These are phyloP conservation scores for Heliconius melpomene DNA, from an alignment of 1,140 invertebrate genomes.

Conservation along the genomic window DNA sequence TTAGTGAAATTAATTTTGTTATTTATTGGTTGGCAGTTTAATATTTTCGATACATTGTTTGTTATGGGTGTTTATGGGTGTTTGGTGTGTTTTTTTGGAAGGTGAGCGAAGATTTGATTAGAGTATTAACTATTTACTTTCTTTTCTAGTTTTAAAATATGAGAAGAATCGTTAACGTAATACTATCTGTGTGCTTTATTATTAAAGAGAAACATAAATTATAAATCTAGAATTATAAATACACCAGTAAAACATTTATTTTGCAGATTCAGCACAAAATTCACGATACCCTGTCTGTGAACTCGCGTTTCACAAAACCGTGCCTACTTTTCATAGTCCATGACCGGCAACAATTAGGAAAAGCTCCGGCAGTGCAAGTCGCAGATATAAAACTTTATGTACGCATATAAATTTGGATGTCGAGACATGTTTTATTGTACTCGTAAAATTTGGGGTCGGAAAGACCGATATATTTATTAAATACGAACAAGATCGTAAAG, in stretches of 20 bases:
- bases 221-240: too few relatives aligned
- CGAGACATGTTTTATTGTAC: conserved; percentile 80
- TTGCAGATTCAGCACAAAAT: neutral
- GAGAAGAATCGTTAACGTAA: too few relatives aligned
- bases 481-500: conserved; percentile 78
- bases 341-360: conserved; percentile 78
- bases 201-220: too few relatives aligned
- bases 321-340: conserved; percentile 60
- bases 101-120: neutral
- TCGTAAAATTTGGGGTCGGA: conserved; percentile 79
- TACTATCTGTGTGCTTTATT: too few relatives aligned
- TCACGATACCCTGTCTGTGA: neutral
- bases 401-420: conserved; percentile 80
- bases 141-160: too few relatives aligned
- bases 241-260: neutral
- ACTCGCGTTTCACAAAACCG: conserved; percentile 48
- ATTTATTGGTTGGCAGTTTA: neutral
- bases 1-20: conserved; percentile 11
- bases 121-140: too few relatives aligned
- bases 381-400: conserved; percentile 80
- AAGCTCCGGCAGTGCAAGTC: conserved; percentile 71
- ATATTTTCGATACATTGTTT: neutral
- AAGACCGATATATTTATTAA: conserved; percentile 80
- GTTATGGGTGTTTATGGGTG: neutral
- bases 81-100: neutral